A percentile compares a stretch with the other conserved stretches of the same genome.
Conservation (phyloP, 2,113 vertebrate species). For the Ctenomys sociabilis region DNA sequence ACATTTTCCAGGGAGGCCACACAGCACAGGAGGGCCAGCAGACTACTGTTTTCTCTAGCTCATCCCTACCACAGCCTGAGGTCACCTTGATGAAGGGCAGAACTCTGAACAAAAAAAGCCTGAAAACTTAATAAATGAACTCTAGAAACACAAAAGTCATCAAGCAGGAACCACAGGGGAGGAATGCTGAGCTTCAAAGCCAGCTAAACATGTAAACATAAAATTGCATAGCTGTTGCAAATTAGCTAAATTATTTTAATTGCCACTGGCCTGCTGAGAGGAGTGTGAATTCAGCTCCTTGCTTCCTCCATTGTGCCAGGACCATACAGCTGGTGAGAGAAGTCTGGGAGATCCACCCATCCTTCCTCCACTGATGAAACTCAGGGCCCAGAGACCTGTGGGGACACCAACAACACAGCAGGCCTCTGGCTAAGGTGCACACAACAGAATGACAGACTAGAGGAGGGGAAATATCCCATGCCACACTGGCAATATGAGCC, state of each 20-base stretch:
- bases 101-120: background rate
- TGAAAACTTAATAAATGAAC: background rate
- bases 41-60: background rate
- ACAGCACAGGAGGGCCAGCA: background rate
- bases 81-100: background rate
- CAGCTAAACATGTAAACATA: background rate
- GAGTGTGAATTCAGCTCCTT: too few species aligned
- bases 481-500: too few species aligned
- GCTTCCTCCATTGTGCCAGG: too few species aligned
- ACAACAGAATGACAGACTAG: too few species aligned
- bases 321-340: too few species aligned
- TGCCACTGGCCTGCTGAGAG: too few species aligned
- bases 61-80: background rate
- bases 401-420: too few species aligned
- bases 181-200: background rate
- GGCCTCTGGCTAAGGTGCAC: too few species aligned
- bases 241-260: background rate
- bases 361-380: too few species aligned
- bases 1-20: background rate
- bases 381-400: too few species aligned
- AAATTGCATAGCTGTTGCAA: background rate
- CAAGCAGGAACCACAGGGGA: background rate
- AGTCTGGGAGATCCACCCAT: too few species aligned
- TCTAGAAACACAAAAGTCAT: background rate
- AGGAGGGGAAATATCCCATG: too few species aligned